Evolutionary conservation across 2,888 invertebrate genomes (phyloP), one percentile per base, ranked within the genome.

Genomic region (Altica lythri): DNA sequence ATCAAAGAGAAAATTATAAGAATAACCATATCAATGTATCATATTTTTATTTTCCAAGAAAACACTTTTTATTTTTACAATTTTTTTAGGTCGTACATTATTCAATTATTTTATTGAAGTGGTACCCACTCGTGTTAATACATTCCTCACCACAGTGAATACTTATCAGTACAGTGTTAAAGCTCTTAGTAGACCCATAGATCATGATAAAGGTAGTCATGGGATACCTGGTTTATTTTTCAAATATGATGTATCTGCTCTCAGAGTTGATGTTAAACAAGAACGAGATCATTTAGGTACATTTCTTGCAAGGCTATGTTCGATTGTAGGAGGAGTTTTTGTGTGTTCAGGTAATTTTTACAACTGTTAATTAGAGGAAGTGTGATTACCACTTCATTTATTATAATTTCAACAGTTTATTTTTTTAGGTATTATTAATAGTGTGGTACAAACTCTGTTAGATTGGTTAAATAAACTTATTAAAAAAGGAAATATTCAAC

Each of bases 151-250:
- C 27, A 80, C 83, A 1, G 82, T 88, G 19, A 86, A 86, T 67
- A 90, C 95, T 1, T 97, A 88, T 72, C 97, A 98, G 74, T 98
- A 95, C 75, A 90, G 96, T 8, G 95, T 95, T 0, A 95, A 95
- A 66, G 93, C 95, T 69, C 80, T 95, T 71, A 85, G 86, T 65
- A 81, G 96, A 61, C 87, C 88, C 1, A 88, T 96, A 72, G 79
- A 85, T 68, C 83, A 84, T 50, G 77, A 77, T 17, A 81, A 82
- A 71, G 95, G 94, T 17, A 94, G 94, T 10, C 95, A 95, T 70
- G 96, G 96, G 0, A 87, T 92, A 13, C 92, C 96, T 0, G 97
- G 97, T 14, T 89, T 97, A 61, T 96, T 92, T 74, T 89, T 97
- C 66, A 95, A 95, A 75, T 97, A 97, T 74, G 95, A 97, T 68